Evolutionary conservation across 64 coral and sea anemone species (phyloP), one percentile per base, ranked within the genome.

Genomic region (Montipora cactus): DNA sequence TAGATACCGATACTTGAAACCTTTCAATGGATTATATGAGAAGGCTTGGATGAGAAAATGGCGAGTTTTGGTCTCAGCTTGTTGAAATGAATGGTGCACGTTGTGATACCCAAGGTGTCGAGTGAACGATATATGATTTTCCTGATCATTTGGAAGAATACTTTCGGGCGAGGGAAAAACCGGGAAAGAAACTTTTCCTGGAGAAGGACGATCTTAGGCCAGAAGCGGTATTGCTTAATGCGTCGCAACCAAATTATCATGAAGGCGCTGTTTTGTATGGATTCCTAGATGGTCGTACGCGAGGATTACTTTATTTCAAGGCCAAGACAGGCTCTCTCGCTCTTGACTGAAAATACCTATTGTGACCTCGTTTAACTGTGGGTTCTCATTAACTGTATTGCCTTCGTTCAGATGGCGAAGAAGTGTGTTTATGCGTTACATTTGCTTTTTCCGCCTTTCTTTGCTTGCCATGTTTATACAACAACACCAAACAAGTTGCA

Each of bases 381-480:
- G 8, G 13, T 7, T 7, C 21, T 37, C 61, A 15, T 71, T 86
- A 48, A 47, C 44, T 19, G 62, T 46, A 71, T 86, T 47, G 62
- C 62, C 45, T 86, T 50, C 68, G 44, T 71, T 11, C 45, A 86
- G 64, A 48, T 49, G 47, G 64, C 19, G 67, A 86, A 68, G 62
- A 47, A 86, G 82, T 86, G 82, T 86, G 44, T 71, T 71, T 45
- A 67, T n/a, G 61, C 46, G 22, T 70, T 23, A 9, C 18, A 19
- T 69, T 44, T 71, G 66, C 25, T 50, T 86, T 49, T 86, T 86
- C 37, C 44, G 82, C 82, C 37, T 37, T 37, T 37, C 37, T 37
- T 50, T 86, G 62, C 66, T 71, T 86, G 45, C 46, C 82, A 47
- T 71, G 82, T 86, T 86, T 86, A 4, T 47, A 86, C 47, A 72